Evolutionary conservation across 2,797 vertebrate species (phyloP).

Genomic region (Naso thynnoides): DNA sequence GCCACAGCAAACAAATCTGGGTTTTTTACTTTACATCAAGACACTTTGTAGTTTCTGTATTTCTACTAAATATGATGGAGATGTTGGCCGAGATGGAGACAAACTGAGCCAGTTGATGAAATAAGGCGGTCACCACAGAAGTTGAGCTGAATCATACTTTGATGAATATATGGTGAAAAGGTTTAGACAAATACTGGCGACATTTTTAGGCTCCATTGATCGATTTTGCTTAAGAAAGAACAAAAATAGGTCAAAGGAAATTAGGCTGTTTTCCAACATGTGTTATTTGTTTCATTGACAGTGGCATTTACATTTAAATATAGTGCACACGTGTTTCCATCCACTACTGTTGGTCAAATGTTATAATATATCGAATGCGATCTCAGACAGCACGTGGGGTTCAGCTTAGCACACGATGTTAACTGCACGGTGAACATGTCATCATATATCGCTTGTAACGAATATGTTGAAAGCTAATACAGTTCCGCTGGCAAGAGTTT

Average conservation of each 20-base stretch:
- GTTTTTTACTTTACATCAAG: neutral
- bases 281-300: constrained; percentile 50
- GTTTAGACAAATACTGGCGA: neutral
- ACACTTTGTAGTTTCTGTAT: constrained; percentile 2
- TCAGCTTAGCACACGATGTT: constrained; percentile 17
- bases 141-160: neutral
- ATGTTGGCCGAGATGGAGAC: neutral
- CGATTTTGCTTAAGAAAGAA: constrained; percentile 1
- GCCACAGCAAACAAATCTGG: constrained; percentile 12
- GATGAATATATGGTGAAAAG: neutral
- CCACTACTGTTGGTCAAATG: too few species aligned
- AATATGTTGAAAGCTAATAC: constrained; percentile 14
- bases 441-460: constrained; percentile 9
- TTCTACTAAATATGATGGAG: neutral
- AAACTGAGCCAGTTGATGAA: neutral
- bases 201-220: neutral
- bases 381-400: constrained; percentile 19
- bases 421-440: constrained; percentile 8
- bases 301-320: too few species aligned
- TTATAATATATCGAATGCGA: too few species aligned
- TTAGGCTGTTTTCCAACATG: constrained; percentile 46
- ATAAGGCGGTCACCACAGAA: neutral
- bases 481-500: neutral
- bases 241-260: constrained; percentile 65
- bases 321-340: too few species aligned